Evolutionary conservation across 2,113 vertebrate species (phyloP).

Genomic region (Capreolus pygargus): DNA sequence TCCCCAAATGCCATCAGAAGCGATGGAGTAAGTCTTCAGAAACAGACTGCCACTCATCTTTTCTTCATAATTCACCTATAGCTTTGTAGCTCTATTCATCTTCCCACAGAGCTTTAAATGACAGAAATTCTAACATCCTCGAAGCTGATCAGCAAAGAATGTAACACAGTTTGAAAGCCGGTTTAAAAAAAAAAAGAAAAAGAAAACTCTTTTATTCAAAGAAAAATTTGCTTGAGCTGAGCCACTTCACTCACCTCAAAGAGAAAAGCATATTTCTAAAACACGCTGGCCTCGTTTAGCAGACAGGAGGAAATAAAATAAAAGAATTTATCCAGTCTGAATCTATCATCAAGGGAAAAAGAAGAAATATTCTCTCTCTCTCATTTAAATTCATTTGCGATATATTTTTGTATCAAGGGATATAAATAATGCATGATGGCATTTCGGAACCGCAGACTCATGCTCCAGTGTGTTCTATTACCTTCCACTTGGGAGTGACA

Average conservation of each 20-base stretch:
- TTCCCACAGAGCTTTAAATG: constrained; percentile 7
- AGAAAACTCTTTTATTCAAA: constrained; percentile 21
- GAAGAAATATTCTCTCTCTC: constrained; percentile 42
- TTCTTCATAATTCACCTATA: constrained; percentile 8
- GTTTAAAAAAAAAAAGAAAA: background rate
- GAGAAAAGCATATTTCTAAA: constrained; percentile 32
- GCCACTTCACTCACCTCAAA: constrained; percentile 45
- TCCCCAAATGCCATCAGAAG: background rate
- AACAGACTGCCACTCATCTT: background rate
- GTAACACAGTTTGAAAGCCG: constrained; percentile 25
- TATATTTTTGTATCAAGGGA: constrained; percentile 34
- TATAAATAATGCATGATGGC: constrained; percentile 55
- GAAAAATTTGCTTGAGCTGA: constrained; percentile 51
- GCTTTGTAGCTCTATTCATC: background rate
- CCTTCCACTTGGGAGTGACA: background rate
- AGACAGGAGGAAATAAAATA: constrained; percentile 60
- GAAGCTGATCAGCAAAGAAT: constrained; percentile 31
- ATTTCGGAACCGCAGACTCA: constrained; percentile 6
- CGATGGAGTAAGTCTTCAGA: background rate
- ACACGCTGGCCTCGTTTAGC: constrained; percentile 14
- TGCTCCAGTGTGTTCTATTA: background rate
- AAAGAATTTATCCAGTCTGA: constrained; percentile 39
- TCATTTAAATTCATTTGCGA: constrained; percentile 54
- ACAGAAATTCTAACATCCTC: constrained; percentile 36
- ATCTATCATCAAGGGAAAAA: constrained; percentile 23